Base-by-base conservation (phyloP, 92 coral and sea anemone genomes). In the Epizoanthus stellaris region DNA sequence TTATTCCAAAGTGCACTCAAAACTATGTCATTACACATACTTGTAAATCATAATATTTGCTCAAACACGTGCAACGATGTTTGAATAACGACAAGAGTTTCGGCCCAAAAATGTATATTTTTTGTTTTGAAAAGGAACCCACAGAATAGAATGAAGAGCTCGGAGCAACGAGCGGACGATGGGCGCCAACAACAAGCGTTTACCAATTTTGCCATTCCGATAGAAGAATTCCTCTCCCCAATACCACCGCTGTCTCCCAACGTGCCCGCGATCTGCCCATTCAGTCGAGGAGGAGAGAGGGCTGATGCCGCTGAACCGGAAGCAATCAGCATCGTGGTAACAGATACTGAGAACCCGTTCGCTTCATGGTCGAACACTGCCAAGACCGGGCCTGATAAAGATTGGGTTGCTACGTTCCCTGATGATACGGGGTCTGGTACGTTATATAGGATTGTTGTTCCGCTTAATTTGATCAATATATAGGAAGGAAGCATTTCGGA, bases 301-400 rank as follows among this genome's bases (percentile, higher is more conserved):
- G 15, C 52, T 16, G 76, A 54, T 11, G n/a, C 82, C 68, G 15
- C 72, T 83, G 69, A 91, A 36, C 64, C 64, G 47, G 88, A 91
- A 49, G 86, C 81, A 45, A 88, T 91, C 54, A 85, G 89, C 17
- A 91, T 91, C 68, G 87, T 91, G 40, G 94, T 91, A 8, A 91
- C 91, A 66, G 87, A 85, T 23, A 81, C 87, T 47, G 91, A 88
- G 25, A 88, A 85, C 25, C 64, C 30, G 14, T 75, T 79, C 6
- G 59, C 77, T 16, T 80, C 89, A 59, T 87, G 91, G 85, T 64
- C 80, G 30, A 49, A 79, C 0, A 56, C 80, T 17, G 12, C 80
- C 8, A 64, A 14, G 68, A 49, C 23, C 39, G 59, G 60, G 3
- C 21, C 71, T 39, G 64, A 77, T 4, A 67, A 82, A 38, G 45